Conservation (phyloP, 1,140 invertebrate genomes). For the Lepidurus packardi region DNA sequence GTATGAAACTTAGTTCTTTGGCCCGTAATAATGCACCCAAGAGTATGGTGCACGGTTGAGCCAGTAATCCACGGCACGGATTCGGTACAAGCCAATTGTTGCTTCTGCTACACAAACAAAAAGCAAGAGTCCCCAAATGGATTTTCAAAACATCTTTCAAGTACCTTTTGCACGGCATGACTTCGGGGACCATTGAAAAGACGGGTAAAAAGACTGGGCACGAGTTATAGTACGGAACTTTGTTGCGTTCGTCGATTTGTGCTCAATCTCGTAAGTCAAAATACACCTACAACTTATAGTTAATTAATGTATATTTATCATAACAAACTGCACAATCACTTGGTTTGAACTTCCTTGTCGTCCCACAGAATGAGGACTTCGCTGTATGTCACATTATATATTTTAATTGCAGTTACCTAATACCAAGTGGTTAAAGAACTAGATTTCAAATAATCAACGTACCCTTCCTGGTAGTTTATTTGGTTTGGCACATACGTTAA, state of each 20-base stretch:
- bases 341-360: background rate
- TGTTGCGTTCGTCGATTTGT: background rate
- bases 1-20: background rate
- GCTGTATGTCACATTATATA: background rate
- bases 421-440: background rate
- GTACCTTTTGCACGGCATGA: background rate
- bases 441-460: background rate
- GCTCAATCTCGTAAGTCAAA: background rate
- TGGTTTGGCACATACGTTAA: background rate
- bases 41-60: background rate
- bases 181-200: background rate
- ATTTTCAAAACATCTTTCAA: background rate
- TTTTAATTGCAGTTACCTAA: background rate
- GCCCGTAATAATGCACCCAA: background rate
- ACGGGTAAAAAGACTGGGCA: background rate
- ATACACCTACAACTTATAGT: background rate
- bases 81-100: background rate
- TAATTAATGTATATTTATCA: background rate
- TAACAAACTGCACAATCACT: background rate
- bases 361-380: background rate
- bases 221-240: background rate
- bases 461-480: background rate
- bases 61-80: constrained; percentile 12
- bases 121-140: background rate
- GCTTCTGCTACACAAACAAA: background rate